These are phyloP conservation scores for Acropora tenuis DNA, from an alignment of 64 coral and sea anemone genomes.

Conservation along the genomic window DNA sequence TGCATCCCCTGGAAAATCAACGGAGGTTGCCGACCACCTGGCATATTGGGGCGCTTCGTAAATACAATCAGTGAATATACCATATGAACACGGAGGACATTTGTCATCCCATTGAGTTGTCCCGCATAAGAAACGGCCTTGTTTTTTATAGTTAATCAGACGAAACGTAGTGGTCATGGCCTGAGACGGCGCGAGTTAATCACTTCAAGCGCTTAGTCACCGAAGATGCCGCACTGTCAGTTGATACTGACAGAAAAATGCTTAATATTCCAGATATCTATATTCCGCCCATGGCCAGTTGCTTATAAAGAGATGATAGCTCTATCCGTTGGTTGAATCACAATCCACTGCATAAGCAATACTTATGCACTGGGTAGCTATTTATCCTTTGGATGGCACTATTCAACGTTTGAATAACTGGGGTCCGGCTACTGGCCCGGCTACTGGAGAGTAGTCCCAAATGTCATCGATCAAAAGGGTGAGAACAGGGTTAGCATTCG, in stretches of 20 bases:
- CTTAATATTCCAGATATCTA: too few relatives aligned
- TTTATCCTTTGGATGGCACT: too few relatives aligned
- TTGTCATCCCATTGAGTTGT: neutral
- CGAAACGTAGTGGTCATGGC: neutral
- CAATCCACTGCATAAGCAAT: too few relatives aligned
- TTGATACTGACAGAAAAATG: neutral
- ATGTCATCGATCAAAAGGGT: too few relatives aligned
- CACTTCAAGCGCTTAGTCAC: neutral
- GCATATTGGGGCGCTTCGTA: neutral
- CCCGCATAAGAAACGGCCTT: neutral
- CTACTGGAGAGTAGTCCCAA: too few relatives aligned
- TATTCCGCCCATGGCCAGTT: too few relatives aligned
- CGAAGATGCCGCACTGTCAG: neutral
- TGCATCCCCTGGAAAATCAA: conserved; percentile 8
- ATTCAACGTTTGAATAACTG: too few relatives aligned
- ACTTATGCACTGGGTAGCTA: too few relatives aligned
- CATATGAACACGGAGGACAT: conserved; percentile 30
- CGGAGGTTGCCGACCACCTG: neutral
- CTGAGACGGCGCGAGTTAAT: neutral
- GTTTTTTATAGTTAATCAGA: neutral
- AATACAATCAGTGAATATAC: conserved; percentile 13
- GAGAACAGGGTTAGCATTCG: too few relatives aligned
- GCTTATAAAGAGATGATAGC: too few relatives aligned
- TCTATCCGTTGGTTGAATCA: too few relatives aligned
- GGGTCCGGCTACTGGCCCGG: too few relatives aligned